Percentiles rank a stretch among this genome's conserved stretches.
Evolutionary conservation across 1,140 invertebrate species (phyloP).

Genomic region (Drosophila mayri): DNA sequence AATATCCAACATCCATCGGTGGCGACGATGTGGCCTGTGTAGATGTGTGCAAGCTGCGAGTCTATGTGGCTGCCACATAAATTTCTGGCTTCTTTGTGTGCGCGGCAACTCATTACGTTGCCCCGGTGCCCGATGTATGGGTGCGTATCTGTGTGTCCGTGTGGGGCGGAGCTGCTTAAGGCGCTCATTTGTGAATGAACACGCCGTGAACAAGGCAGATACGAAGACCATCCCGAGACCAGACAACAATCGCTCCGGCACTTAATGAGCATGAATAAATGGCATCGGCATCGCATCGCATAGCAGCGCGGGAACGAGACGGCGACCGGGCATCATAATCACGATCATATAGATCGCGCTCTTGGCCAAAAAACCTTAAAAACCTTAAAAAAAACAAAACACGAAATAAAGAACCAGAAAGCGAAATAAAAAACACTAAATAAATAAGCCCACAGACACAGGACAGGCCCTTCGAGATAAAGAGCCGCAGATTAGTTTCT

Average conservation of each 20-base stretch:
- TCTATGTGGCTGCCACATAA: constrained; percentile 80
- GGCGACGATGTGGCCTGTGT: constrained; percentile 17
- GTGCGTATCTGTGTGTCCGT: constrained; percentile 45
- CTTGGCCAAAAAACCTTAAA: constrained; percentile 30
- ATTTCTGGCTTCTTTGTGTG: constrained; percentile 59
- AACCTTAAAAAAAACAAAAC: constrained; percentile 17
- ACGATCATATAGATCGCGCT: constrained; percentile 49
- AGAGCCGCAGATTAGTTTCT: constrained; percentile 65
- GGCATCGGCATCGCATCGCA: constrained; percentile 57
- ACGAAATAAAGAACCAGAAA: constrained; percentile 7
- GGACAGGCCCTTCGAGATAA: constrained; percentile 45
- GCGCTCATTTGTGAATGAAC: constrained; percentile 84
- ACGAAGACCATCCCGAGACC: constrained; percentile 46
- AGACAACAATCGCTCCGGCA: constrained; percentile 63
- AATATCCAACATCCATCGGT: constrained; percentile 11
- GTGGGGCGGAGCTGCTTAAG: constrained; percentile 83
- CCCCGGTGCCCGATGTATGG: constrained; percentile 5
- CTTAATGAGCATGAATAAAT: constrained; percentile 84
- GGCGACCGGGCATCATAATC: constrained; percentile 44
- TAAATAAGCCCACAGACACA: constrained; percentile 32
- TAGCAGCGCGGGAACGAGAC: constrained; percentile 27
- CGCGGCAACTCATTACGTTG: constrained; percentile 62
- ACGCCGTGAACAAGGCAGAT: constrained; percentile 66
- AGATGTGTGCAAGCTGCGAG: constrained; percentile 44
- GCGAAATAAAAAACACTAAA: constrained; percentile 21